Conservation (phyloP, 2,888 invertebrate genomes). For the Mesoligia furuncula region DNA sequence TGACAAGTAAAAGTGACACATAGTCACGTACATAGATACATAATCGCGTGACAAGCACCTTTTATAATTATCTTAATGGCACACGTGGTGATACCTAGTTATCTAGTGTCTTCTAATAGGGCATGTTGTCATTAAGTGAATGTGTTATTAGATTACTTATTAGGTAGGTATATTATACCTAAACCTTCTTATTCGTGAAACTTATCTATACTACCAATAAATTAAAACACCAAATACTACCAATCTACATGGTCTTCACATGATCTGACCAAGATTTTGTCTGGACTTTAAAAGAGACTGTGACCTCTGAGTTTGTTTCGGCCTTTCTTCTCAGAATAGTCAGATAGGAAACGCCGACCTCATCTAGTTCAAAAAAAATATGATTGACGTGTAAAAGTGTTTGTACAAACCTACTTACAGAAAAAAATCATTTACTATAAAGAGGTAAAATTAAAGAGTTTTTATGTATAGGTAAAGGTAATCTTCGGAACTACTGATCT, state of each 20-base stretch:
- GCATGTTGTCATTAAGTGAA: neutral
- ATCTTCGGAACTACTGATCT: neutral
- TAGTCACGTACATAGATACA: neutral
- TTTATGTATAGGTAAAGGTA: neutral
- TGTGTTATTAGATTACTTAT: neutral
- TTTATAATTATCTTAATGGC: slow-evolving; percentile 32
- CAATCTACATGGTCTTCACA: too few species aligned
- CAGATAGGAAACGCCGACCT: too few species aligned
- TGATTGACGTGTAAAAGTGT: too few species aligned
- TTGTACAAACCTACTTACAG: too few species aligned
- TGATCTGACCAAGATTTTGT: too few species aligned
- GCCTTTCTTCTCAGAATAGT: too few species aligned
- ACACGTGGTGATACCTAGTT: neutral
- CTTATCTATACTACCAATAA: neutral
- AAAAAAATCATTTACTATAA: too few species aligned
- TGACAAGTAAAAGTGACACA: slow-evolving; percentile 44
- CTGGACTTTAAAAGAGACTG: too few species aligned
- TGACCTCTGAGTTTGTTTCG: too few species aligned
- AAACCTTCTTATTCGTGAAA: neutral
- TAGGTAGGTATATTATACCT: neutral
- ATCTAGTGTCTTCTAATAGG: slow-evolving; percentile 16
- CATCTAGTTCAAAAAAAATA: too few species aligned
- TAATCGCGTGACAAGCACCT: slow-evolving; percentile 22
- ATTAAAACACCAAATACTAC: too few species aligned
- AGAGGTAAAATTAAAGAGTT: neutral